phyloP scores from a whole-genome alignment of 2,797 vertebrate species.

The Ctenochaetus hawaiiensis region DNA sequence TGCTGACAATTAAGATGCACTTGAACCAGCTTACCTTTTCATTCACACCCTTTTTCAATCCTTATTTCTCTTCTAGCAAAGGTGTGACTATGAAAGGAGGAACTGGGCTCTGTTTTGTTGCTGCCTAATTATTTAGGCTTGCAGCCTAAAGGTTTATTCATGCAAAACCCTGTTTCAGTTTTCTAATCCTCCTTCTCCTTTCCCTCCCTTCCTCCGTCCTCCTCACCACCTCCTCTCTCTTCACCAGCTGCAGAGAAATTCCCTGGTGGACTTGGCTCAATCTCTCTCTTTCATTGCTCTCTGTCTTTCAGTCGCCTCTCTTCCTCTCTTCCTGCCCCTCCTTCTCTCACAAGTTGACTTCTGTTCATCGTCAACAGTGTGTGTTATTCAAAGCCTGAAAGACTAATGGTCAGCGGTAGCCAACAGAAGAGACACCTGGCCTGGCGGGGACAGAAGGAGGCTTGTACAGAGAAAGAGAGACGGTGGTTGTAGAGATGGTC shows the following conservation, averaged over 20 bases:
- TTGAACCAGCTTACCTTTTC: slow-evolving; percentile 20
- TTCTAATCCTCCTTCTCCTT: slow-evolving; percentile 60
- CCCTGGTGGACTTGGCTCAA: slow-evolving; percentile 76
- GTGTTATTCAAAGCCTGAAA: slow-evolving; percentile 77
- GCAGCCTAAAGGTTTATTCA: slow-evolving; percentile 68
- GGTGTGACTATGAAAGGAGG: slow-evolving; percentile 17
- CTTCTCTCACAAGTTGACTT: slow-evolving; percentile 78
- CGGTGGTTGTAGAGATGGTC: slow-evolving; percentile 55
- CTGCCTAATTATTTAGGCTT: slow-evolving; percentile 58
- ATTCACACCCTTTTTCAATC: slow-evolving; percentile 1
- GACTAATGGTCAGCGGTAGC: slow-evolving; percentile 72
- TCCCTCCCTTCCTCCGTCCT: slow-evolving; percentile 61
- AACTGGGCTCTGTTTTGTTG: slow-evolving; percentile 30
- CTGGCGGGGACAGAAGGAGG: slow-evolving; percentile 63
- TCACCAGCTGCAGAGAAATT: slow-evolving; percentile 82
- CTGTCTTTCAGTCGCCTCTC: slow-evolving; percentile 73
- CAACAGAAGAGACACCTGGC: slow-evolving; percentile 80
- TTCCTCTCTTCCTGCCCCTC: slow-evolving; percentile 81
- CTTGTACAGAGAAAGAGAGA: slow-evolving; percentile 70
- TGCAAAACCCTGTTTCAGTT: slow-evolving; percentile 64
- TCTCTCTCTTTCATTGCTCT: slow-evolving; percentile 75
- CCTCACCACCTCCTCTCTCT: slow-evolving; percentile 58
- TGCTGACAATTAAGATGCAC: slow-evolving; percentile 12
- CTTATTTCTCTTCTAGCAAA: slow-evolving; percentile 30
- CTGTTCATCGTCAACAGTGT: slow-evolving; percentile 78